These are phyloP conservation scores for Nyctereutes procyonoides DNA, from an alignment of 2,113 vertebrate species.

Conservation along the genomic window DNA sequence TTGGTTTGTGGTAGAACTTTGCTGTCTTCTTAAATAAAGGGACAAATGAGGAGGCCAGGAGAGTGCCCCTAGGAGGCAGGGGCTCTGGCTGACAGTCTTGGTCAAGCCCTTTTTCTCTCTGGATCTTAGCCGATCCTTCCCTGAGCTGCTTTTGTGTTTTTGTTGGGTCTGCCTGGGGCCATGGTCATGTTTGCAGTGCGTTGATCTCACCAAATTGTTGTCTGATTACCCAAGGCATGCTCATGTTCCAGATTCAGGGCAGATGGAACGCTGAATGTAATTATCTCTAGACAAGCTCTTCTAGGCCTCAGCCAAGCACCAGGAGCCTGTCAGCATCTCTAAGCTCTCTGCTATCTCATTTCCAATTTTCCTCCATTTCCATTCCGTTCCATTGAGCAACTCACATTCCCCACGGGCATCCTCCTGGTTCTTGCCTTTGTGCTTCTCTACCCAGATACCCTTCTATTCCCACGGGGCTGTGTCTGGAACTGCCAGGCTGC, in stretches of 20 bases:
- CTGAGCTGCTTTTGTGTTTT: conserved; percentile 47
- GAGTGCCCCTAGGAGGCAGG: background rate
- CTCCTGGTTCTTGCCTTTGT: background rate
- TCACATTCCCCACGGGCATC: background rate
- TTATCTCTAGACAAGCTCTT: conserved; percentile 46
- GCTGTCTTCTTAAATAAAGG: background rate
- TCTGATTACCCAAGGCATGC: conserved; percentile 65
- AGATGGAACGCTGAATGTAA: background rate
- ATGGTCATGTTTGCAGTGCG: background rate
- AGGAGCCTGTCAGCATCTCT: conserved; percentile 61
- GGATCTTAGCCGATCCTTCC: background rate
- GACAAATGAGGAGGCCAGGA: background rate
- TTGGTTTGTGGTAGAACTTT: background rate
- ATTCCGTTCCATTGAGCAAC: background rate
- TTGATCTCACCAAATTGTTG: conserved; percentile 76
- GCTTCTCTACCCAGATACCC: background rate
- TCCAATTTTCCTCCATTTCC: conserved; percentile 8
- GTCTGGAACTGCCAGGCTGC: background rate
- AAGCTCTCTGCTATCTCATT: background rate
- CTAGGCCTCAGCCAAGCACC: conserved; percentile 47
- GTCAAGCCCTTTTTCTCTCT: background rate
- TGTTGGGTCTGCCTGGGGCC: conserved; percentile 11
- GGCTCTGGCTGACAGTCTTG: background rate
- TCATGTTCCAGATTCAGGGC: conserved; percentile 66
- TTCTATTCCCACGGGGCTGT: background rate